Evolutionary conservation across 2,797 vertebrate species (phyloP), one percentile per base, ranked within the genome.

Genomic region (Eospalax fontanierii): DNA sequence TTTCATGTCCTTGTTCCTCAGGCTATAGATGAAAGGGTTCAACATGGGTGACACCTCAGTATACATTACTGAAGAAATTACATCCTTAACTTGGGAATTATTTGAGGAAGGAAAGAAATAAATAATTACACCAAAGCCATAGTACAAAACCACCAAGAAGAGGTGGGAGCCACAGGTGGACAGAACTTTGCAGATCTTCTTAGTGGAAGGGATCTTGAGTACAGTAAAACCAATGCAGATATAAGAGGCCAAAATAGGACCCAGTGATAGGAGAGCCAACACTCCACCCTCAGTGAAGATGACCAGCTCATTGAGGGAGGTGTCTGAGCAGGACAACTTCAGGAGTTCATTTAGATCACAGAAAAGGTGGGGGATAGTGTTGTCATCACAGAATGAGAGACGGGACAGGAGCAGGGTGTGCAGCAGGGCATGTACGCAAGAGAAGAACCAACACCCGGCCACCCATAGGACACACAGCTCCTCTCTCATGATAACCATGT

Each of bases 81-180:
- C 19, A 61, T 81, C 86, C 46, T 81, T 86, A 10, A 89, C 35
- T 43, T 85, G 46, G 35, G 68, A 81, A 26, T 57, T 76, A 8
- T 43, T 75, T 74, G 68, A 63, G 33, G 80, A 81, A 54, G 86
- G 54, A 35, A 70, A 92, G 5, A 96, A 76, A 73, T 76, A 92
- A 63, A 61, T 81, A 73, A 86, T 26, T 38, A 16, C 35, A 85
- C 80, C 18, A 61, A 85, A 63, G 18, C 80, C 68, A 71, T 81
- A 81, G n/a, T 75, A 75, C 18, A 89, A 73, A 91, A 79, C 40
- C 18, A 86, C 89, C 22, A 94, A n/a, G 50, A 71, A 83, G 14
- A 95, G 61, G 61, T 87, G 70, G 33, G 76, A 92, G 21, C 90
- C 85, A 89, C 63, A 84, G 1, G 90, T 87, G 50, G 14, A 54